Percentiles rank a stretch among this genome's conserved stretches.
phyloP scores from a whole-genome alignment of 2,797 vertebrate genomes.

The Myotis findleyi region DNA sequence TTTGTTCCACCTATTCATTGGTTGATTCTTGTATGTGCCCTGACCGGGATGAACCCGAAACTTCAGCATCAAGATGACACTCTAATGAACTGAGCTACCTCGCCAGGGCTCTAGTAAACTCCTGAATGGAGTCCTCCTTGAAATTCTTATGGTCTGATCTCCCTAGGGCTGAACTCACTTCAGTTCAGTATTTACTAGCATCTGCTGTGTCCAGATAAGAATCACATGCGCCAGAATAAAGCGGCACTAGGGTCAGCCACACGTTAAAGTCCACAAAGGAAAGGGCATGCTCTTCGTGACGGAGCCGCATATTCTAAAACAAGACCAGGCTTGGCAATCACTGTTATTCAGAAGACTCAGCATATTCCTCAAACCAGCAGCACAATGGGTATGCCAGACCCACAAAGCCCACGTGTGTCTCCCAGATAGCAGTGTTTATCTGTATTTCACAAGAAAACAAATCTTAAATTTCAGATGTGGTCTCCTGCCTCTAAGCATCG shows the following conservation, averaged over 20 bases:
- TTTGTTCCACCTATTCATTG: neutral
- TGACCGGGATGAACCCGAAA: neutral
- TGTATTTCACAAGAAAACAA: neutral
- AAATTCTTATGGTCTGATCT: neutral
- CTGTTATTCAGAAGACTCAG: neutral
- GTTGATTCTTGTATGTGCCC: neutral
- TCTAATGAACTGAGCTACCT: neutral
- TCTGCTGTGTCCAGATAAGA: neutral
- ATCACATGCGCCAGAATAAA: neutral
- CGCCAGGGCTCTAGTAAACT: neutral
- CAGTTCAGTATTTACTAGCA: neutral
- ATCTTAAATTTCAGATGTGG: slow-evolving; percentile 6
- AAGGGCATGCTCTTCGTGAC: neutral
- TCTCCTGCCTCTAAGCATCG: neutral
- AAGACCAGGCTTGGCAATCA: neutral
- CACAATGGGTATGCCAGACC: neutral
- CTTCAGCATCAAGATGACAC: neutral
- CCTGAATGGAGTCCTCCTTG: neutral
- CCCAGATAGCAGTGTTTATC: neutral
- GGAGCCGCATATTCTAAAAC: neutral
- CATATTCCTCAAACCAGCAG: neutral
- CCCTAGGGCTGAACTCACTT: neutral
- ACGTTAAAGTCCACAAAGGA: neutral
- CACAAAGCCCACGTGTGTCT: neutral
- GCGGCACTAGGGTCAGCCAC: neutral